A percentile compares a stretch with the other conserved stretches of the same genome.
Evolutionary conservation across 2,113 vertebrate species (phyloP).

Genomic region (Megaptera novaeangliae): DNA sequence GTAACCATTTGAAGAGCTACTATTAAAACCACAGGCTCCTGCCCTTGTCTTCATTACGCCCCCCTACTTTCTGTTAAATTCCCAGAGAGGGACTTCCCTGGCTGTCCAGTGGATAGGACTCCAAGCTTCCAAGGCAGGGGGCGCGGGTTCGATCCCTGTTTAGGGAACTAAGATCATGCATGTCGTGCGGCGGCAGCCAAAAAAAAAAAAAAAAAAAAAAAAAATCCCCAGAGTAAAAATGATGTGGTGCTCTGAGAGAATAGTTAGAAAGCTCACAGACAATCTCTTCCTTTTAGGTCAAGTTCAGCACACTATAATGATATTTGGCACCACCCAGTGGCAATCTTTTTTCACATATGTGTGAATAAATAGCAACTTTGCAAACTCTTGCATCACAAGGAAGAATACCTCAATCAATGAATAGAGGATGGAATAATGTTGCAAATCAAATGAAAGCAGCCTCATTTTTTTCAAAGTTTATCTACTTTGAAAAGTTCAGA

Average conservation of each 20-base stretch:
- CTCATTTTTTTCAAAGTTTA: background rate
- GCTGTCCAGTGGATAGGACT: no score
- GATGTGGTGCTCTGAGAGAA: background rate
- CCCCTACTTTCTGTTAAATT: background rate
- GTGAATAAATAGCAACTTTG: background rate
- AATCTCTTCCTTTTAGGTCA: background rate
- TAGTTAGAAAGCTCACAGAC: background rate
- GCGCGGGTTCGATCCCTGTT: no score
- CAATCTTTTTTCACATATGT: background rate
- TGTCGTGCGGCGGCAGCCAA: no score
- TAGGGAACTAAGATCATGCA: no score
- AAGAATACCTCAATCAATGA: background rate
- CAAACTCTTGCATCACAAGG: background rate
- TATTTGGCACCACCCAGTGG: background rate
- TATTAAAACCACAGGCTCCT: background rate
- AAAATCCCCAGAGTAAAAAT: background rate
- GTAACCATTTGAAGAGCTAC: background rate
- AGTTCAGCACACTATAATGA: background rate
- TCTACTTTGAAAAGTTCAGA: background rate
- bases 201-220: no score
- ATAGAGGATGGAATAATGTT: background rate
- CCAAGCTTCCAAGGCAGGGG: no score
- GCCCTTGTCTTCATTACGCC: background rate
- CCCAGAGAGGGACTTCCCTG: background rate
- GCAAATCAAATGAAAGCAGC: conserved; percentile 9